phyloP scores from a whole-genome alignment of 2,797 vertebrate species.

The Lepus townsendii region DNA sequence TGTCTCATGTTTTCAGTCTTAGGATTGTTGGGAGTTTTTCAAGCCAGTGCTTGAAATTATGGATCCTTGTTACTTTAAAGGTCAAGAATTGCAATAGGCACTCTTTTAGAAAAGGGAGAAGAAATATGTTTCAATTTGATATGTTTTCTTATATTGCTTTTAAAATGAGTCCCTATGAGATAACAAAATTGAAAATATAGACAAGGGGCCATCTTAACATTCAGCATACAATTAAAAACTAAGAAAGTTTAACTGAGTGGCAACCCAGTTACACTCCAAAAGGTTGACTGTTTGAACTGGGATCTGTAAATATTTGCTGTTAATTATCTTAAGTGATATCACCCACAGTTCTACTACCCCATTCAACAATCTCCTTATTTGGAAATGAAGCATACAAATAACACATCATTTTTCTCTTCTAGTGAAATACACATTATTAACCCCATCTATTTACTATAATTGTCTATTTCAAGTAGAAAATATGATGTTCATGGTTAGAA shows the following conservation, averaged over 20 bases:
- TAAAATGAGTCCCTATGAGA: constrained; percentile 3
- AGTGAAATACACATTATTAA: constrained; percentile 45
- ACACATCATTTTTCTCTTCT: not conserved
- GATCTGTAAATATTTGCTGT: constrained; percentile 31
- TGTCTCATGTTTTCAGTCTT: constrained; percentile 37
- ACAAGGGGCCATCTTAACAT: not conserved
- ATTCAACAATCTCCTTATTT: not conserved
- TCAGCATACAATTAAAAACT: not conserved
- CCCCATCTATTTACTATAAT: not conserved
- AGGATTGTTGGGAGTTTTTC: not conserved
- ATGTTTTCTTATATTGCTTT: not conserved
- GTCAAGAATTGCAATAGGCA: not conserved
- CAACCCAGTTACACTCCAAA: not conserved
- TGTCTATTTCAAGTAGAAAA: constrained; percentile 27
- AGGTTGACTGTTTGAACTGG: not conserved
- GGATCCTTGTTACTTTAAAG: not conserved
- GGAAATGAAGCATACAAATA: not conserved
- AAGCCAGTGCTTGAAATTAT: constrained; percentile 19
- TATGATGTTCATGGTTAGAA: not conserved
- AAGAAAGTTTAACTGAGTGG: not conserved
- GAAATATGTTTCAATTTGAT: not conserved
- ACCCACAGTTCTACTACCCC: not conserved
- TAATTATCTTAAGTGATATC: not conserved
- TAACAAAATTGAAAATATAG: constrained; percentile 21
- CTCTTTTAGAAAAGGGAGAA: not conserved